Evolutionary conservation across 2,797 vertebrate genomes (phyloP), one percentile per base, ranked within the genome.

Genomic region (Cossypha niveicapilla): DNA sequence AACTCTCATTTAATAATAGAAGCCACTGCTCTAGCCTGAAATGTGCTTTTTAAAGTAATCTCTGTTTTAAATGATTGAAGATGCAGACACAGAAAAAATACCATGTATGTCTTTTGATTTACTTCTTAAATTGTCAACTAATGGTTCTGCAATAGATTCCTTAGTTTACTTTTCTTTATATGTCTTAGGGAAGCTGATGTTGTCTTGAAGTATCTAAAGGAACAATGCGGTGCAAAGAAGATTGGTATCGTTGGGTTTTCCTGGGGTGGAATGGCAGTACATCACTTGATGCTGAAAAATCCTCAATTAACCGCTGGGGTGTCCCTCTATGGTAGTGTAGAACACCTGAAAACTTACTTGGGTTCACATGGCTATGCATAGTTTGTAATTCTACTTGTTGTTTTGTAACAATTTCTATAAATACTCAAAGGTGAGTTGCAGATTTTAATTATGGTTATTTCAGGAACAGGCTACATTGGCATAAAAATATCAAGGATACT

Each of bases 201-300:
- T 18, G 97, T 98, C 81, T 71, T 99, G 94, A 98, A 92, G 95
- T 99, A 98, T 96, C 97, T 99, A 96, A 98, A 98, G 92, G 96
- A 98, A 45, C 97, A 98, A 63, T 98, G 98, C 54, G 97, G 96
- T 18, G 97, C 95, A 81, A 98, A 97, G 95, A 98, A 94, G 63
- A 96, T 99, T 16, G 99, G 98, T 71, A 74, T 98, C 5, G 98
- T 98, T 93, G 99, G 99, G 47, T 99, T 99, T 97, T 99, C 99
- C 96, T 99, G 99, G 99, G 99, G 99, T 79, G 99, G 99, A 63
- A 67, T 97, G n/a, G 98, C 98, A 50, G 98, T 98, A 66, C 99
- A 99, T 92, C 98, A 99, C 72, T 39, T 99, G 87, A 97, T 98
- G 93, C 96, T 98, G 84, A 97, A 97, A 34, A 98, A 98, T 86